Evolutionary conservation across 2,113 vertebrate genomes (phyloP), one percentile per base, ranked within the genome.

Genomic region (Hemicordylus capensis): DNA sequence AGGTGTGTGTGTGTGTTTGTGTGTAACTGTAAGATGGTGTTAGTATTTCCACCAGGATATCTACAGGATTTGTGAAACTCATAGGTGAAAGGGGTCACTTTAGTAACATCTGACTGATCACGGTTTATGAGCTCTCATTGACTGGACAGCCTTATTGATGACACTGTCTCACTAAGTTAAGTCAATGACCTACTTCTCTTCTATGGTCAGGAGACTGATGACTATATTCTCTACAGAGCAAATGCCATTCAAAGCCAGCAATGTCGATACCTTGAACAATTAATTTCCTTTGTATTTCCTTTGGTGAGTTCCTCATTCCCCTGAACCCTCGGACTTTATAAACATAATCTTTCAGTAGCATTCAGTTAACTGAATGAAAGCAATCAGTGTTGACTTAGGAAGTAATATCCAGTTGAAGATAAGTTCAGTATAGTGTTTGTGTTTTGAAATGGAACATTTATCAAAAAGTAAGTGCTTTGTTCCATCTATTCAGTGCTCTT

Each of bases 141-240:
- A 48, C 88, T 1, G 83, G 85, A 1, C 37, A 88, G 82, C 76
- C 88, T 75, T 88, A 54, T 72, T 84, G 92, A 87, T 88, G 87
- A n/a, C 0, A 9, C 39, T 74, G 86, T 46, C 63, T 79, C 83
- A 89, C 46, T 5, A 91, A 93, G 92, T 88, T 89, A 70, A 90
- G 76, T 72, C 31, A 86, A 66, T 93, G 92, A 93, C 92, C 94
- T 90, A 89, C 90, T 91, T 92, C 54, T 84, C 87, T 90, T 91
- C 64, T 80, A 67, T 17, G 72, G 86, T 87, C 39, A 89, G 88
- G 74, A 91, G 87, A 85, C 87, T 88, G 93, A 83, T 86, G 88
- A 89, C 85, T 86, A 83, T 94, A 89, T 92, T 48, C 74, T 85
- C 7, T 79, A 63, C 87, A 72, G 86, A 93, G 28, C 88, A 91